A percentile compares a stretch with the other conserved stretches of the same genome.
Evolutionary conservation across 2,888 invertebrate species (phyloP).

Genomic region (Troides helena): DNA sequence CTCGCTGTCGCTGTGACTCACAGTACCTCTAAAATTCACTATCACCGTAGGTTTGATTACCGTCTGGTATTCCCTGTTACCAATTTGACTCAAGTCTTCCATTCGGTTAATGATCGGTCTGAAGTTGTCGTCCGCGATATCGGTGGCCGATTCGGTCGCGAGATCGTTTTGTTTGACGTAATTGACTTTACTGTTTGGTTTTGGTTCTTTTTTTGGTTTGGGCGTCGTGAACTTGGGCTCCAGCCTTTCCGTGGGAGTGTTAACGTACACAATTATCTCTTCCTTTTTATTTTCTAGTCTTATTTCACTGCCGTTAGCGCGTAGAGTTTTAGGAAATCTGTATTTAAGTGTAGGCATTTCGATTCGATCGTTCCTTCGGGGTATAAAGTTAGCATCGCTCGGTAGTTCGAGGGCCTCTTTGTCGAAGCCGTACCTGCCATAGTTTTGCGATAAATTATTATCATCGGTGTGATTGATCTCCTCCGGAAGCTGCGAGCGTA

Average conservation of each 20-base stretch:
- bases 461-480: slow-evolving; percentile 59
- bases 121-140: slow-evolving; percentile 33
- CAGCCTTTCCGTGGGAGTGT: slow-evolving; percentile 48
- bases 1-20: slow-evolving; percentile 64
- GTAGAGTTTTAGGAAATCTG: slow-evolving; percentile 62
- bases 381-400: slow-evolving; percentile 60
- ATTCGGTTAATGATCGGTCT: slow-evolving; percentile 60
- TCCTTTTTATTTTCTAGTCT: slow-evolving; percentile 47
- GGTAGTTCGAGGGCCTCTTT: slow-evolving; percentile 55
- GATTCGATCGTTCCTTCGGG: slow-evolving; percentile 68
- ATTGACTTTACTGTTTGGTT: slow-evolving; percentile 42
- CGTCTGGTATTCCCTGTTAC: slow-evolving; percentile 70
- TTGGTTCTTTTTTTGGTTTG: slow-evolving; percentile 52
- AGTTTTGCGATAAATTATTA: slow-evolving; percentile 59
- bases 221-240: slow-evolving; percentile 47
- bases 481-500: slow-evolving; percentile 57
- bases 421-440: slow-evolving; percentile 55
- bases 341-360: slow-evolving; percentile 68
- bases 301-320: slow-evolving; percentile 40
- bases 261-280: slow-evolving; percentile 59
- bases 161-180: slow-evolving; percentile 42
- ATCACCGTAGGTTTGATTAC: slow-evolving; percentile 74
- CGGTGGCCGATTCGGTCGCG: slow-evolving; percentile 36
- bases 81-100: slow-evolving; percentile 72
- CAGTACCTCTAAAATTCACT: slow-evolving; percentile 67